Evolutionary conservation across 1,140 invertebrate species (phyloP), one percentile per base, ranked within the genome.

Genomic region (Heliconius melpomene): DNA sequence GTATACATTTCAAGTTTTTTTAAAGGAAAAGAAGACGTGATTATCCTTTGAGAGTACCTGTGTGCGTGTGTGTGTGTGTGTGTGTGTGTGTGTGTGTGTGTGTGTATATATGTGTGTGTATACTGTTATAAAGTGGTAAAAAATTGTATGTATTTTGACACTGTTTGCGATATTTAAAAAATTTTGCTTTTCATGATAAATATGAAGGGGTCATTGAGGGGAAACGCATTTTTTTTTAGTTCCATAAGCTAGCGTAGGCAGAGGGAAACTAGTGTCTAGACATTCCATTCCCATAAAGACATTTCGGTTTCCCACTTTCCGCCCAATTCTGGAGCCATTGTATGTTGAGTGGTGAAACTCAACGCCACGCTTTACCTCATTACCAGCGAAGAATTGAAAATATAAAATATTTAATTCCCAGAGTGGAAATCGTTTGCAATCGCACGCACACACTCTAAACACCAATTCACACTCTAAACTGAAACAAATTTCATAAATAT

Each of bases 1-100:
- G n/a, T 36, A 57, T 29, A 54, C 32, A 75, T 66, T 66, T 66
- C 23, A 60, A 57, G 52, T 32, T 75, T 54, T 75, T 73, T 23
- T 0, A 29, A 16, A 5, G 13, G 13, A 16, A 66, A 66, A 66
- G 11, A 66, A 26, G 11, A 29, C 11, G 60, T 66, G 60, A 66
- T 66, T 66, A 66, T 66, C 26, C 13, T 66, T 66, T 29, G 9
- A 29, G n/a, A 66, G 60, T 29, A 36, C 32, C 32, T 36, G 32
- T 32, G 32, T 32, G 32, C 0, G 3, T 32, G 32, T 32, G 32
- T 32, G 32, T 32, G 29, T 32, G 29, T 32, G 3, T 32, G 3
- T 32, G 0, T 32, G 3, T 32, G 29, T 32, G 29, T 32, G 32
- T 32, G 32, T 32, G 0, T 32, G 29, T 32, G 29, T 32, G 3